phyloP scores from a whole-genome alignment of 1,140 invertebrate genomes.

The Drosophila gunungcola region DNA sequence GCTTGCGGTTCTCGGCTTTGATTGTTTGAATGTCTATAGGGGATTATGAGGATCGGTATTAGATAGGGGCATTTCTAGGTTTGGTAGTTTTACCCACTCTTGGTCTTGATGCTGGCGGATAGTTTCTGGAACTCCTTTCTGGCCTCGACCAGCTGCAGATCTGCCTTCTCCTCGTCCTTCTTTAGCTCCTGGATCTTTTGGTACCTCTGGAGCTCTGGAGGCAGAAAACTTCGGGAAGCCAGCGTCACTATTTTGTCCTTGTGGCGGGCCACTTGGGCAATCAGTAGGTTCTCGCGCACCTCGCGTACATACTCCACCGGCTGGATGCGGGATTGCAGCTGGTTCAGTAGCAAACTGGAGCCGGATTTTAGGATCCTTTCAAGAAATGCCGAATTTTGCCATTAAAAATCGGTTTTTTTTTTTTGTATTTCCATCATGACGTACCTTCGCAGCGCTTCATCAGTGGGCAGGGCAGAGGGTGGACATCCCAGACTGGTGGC shows the following conservation, averaged over 20 bases:
- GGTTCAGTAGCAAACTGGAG: slow-evolving; percentile 58
- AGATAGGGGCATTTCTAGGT: neutral
- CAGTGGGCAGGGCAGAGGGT: slow-evolving; percentile 52
- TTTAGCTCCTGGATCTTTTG: slow-evolving; percentile 64
- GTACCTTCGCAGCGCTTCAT: slow-evolving; percentile 74
- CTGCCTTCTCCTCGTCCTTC: slow-evolving; percentile 45
- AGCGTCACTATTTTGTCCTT: slow-evolving; percentile 62
- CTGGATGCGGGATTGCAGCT: slow-evolving; percentile 60
- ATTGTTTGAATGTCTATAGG: slow-evolving; percentile 69
- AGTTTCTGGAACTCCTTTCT: slow-evolving; percentile 58
- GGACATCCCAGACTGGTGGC: slow-evolving; percentile 71
- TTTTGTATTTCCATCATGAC: neutral
- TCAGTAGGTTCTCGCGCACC: slow-evolving; percentile 66
- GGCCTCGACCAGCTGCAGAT: slow-evolving; percentile 35
- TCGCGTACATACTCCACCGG: slow-evolving; percentile 61
- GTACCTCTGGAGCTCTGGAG: slow-evolving; percentile 63
- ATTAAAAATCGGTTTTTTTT: slow-evolving; percentile 1
- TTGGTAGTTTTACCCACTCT: slow-evolving; percentile 54
- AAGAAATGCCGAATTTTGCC: neutral
- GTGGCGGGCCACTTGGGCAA: slow-evolving; percentile 52
- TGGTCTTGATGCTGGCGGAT: slow-evolving; percentile 60
- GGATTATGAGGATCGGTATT: neutral
- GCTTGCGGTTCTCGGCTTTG: slow-evolving; percentile 51
- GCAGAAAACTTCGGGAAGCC: slow-evolving; percentile 58
- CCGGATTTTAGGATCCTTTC: slow-evolving; percentile 75